These are phyloP conservation scores for Doryteuthis pealeii DNA, from an alignment of 1,140 invertebrate species.

Conservation along the genomic window DNA sequence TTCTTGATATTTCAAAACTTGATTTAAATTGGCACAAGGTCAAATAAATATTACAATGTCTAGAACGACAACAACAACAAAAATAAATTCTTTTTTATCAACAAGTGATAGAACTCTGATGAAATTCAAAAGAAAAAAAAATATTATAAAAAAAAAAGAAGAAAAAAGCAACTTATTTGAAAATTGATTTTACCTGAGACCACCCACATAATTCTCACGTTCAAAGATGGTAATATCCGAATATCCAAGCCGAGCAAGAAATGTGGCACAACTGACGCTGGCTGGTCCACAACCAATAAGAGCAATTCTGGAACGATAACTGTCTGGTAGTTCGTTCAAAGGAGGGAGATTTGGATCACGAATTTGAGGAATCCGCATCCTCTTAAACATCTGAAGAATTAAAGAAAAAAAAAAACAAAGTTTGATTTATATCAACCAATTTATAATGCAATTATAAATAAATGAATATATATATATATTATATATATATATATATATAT, in stretches of 20 bases:
- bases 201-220: constrained; percentile 82
- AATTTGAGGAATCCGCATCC: constrained; percentile 88
- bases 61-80: no score
- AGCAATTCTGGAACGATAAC: constrained; percentile 78
- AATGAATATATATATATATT: no score
- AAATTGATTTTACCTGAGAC: constrained; percentile 71
- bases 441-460: no score
- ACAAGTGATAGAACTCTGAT: no score
- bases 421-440: neutral
- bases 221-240: constrained; percentile 90
- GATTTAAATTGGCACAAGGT: no score
- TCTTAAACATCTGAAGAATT: constrained; percentile 77
- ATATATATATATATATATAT: no score
- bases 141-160: no score
- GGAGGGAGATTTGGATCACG: constrained; percentile 68
- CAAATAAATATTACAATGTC: no score
- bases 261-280: constrained; percentile 95
- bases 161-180: no score
- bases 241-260: constrained; percentile 90
- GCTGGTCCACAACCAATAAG: constrained; percentile 93
- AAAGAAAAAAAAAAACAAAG: constrained; percentile 22
- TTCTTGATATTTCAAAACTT: no score
- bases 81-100: no score
- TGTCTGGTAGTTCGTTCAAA: constrained; percentile 61
- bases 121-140: no score